Evolutionary conservation across 2,797 vertebrate genomes (phyloP).

Genomic region (Trichosurus vulpecula): DNA sequence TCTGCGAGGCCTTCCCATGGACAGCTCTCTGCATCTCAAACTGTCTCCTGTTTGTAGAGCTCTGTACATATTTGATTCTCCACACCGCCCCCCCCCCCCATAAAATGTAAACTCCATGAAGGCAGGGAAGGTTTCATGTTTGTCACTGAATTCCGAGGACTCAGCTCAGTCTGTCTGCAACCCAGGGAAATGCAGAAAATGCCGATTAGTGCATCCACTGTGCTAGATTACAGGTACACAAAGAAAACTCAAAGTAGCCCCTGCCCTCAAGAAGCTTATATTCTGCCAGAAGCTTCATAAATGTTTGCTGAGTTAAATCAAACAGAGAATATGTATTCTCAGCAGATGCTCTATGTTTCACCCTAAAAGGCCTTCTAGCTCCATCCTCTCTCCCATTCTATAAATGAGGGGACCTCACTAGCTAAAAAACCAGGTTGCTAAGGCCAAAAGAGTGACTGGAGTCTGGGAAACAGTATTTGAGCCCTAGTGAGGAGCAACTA

Average conservation of each 20-base stretch:
- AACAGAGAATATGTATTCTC: not conserved
- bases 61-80: not conserved
- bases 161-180: not conserved
- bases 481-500: not conserved
- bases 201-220: not conserved
- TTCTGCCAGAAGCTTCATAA: not conserved
- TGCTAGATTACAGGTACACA: not conserved
- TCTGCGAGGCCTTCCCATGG: not conserved
- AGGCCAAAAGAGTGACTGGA: not conserved
- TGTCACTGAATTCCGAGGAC: not conserved
- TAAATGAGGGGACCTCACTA: not conserved
- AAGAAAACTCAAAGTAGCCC: not conserved
- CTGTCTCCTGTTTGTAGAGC: not conserved
- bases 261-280: not conserved
- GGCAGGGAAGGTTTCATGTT: not conserved
- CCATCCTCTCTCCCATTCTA: not conserved
- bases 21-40: not conserved
- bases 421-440: not conserved
- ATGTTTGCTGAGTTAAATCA: not conserved
- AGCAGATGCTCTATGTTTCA: not conserved
- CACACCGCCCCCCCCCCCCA: not conserved
- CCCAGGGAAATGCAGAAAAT: not conserved
- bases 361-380: not conserved
- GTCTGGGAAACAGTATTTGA: not conserved
- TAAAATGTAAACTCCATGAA: not conserved